Base-by-base conservation (phyloP, 2,113 vertebrate species). In the Cariama cristata region DNA sequence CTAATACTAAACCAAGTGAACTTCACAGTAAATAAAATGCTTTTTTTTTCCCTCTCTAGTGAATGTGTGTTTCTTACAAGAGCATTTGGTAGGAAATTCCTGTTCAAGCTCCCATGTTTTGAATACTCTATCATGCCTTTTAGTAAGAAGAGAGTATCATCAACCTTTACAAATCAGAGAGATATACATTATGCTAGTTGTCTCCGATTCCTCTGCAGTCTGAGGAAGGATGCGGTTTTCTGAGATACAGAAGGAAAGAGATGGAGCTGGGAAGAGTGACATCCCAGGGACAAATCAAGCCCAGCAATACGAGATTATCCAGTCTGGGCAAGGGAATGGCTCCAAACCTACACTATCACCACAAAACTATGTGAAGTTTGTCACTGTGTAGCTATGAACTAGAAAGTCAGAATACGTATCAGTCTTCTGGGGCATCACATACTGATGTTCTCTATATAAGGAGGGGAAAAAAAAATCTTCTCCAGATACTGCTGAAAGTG, bases 321-420 rank as follows among this genome's bases (percentile, higher is more conserved):
- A 47, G 14, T 19, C 19, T 60, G 67, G 33, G 59, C 44, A 44
- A n/a, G 20, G 44, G 53, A 52, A 19, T 64, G 32, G n/a, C 53
- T 82, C 45, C 50, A 69, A 12, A 38, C 12, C 33, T 42, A 0
- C 0, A 0, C 12, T 50, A 0, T 28, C 13, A 7, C 58, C 72
- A 12, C 28, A 12, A 3, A 88, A 44, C 23, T 13, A 27, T 26
- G 4, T 14, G 12, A 16, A 9, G 8, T 53, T 86, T 71, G 23
- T 92, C 18, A 21, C 35, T 71, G 7, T 63, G 32, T 32, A 53
- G 35, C 38, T 83, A 0, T 6, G 8, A 63, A 16, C 11, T 30
- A 50, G 52, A 45, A 82, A 71, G 53, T 71, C 42, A 42, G 66
- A 45, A 56, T 50, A 18, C 4, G 4, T 27, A 3, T 5, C 32